These are phyloP conservation scores for Sthenelais limicola DNA, from an alignment of 2,888 invertebrate genomes.

Conservation along the genomic window DNA sequence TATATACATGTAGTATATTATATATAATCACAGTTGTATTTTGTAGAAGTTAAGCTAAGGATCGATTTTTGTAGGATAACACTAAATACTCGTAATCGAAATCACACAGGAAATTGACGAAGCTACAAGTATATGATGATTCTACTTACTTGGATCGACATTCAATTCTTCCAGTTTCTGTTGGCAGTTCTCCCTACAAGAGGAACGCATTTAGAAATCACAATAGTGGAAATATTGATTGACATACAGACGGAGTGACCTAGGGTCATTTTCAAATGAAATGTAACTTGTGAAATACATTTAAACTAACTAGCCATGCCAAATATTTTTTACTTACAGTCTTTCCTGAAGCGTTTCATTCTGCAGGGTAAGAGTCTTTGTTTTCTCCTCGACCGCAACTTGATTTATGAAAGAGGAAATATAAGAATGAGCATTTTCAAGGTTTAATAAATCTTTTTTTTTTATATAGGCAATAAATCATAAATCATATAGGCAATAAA, in stretches of 20 bases:
- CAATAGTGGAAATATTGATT: background rate
- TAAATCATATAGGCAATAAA: too few relatives aligned
- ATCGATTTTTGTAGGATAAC: too few relatives aligned
- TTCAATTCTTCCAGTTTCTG: conserved; percentile 4
- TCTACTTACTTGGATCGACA: conserved; percentile 19
- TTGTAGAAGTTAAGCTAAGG: too few relatives aligned
- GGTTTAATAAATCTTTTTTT: background rate
- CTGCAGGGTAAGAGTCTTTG: background rate
- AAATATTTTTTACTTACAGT: conserved; percentile 11
- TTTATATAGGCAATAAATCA: background rate
- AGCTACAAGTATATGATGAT: too few relatives aligned
- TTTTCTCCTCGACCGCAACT: background rate
- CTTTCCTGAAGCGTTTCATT: background rate
- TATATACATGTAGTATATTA: too few relatives aligned
- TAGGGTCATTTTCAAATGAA: background rate
- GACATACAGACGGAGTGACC: background rate
- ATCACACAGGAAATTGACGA: background rate
- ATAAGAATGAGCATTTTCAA: too few relatives aligned
- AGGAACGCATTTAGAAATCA: background rate
- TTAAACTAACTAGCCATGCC: background rate
- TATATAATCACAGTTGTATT: too few relatives aligned
- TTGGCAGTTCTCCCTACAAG: conserved; percentile 14
- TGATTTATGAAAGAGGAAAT: background rate
- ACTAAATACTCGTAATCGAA: background rate
- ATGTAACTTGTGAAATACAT: background rate